Base-by-base conservation (phyloP, 2,888 invertebrate genomes). In the Volucella bombylans region DNA sequence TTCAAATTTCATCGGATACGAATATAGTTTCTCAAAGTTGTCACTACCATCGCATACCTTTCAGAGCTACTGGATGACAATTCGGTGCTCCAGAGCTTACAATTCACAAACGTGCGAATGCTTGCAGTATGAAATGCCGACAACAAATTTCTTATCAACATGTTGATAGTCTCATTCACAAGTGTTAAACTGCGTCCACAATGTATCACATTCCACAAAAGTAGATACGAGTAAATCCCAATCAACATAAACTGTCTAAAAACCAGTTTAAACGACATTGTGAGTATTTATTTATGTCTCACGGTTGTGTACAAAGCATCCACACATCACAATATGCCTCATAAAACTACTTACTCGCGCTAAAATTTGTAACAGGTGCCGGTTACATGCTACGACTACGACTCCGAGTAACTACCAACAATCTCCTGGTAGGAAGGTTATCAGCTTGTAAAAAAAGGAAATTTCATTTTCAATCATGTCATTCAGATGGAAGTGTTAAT, bases 401-500 rank as follows among this genome's bases (percentile, higher is more conserved):
- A 31, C 31, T 31, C 0, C 31, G 31, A 31, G 31, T 31, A 31
- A 31, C 23, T 23, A 4, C 31, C 31, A 39, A 54, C 73, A 38
- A 67, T 81, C 50, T 49, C 57, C 38, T 31, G 43, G 12, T 49
- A 31, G 57, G 78, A 78, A 78, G 78, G 78, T 78, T 59, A 78
- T 78, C 81, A 65, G 77, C 65, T 67, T 59, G 39, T 15, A 6
- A 55, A 57, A 82, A 82, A 73, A 68, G 72, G 47, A 72, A 73
- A 67, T 57, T 62, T 50, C 23, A 55, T 67, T 61, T 72, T 50
- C 72, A 72, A 64, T 67, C 67, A 57, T 39, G 69, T 64, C 65
- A 71, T 65, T 45, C 43, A 45, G 41, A 11, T 69, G 64, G 65
- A 79, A 57, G 78, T 83, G 82, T 69, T 78, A 73, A 79, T 83